These are phyloP conservation scores for Lathronympha strigana DNA, from an alignment of 2,888 invertebrate species.

Conservation along the genomic window DNA sequence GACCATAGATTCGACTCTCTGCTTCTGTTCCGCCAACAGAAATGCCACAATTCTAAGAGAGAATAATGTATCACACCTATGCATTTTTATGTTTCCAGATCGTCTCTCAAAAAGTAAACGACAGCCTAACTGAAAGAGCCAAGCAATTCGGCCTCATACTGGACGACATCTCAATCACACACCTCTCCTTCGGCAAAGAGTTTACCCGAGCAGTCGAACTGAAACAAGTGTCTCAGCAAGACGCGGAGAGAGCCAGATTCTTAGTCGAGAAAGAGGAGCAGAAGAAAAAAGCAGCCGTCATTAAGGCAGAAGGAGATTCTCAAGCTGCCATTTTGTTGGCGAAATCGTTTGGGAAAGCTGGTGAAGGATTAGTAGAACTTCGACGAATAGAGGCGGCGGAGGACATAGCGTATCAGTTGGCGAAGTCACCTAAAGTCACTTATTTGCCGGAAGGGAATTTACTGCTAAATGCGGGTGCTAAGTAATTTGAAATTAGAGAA, in stretches of 20 bases:
- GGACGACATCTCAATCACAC: conserved; percentile 97
- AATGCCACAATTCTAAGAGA: too few species aligned
- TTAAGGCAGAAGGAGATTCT: conserved; percentile 97
- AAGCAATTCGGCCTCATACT: conserved; percentile 94
- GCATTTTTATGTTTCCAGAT: conserved; percentile 54
- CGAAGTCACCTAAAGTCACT: conserved; percentile 93
- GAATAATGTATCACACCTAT: neutral
- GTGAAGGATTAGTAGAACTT: conserved; percentile 96
- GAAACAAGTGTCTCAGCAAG: conserved; percentile 98
- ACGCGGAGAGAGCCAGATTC: conserved; percentile 97
- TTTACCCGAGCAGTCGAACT: conserved; percentile 97
- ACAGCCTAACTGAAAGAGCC: conserved; percentile 94
- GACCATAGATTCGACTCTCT: too few species aligned
- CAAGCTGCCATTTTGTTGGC: conserved; percentile 94
- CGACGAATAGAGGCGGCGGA: conserved; percentile 97
- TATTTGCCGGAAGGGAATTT: conserved; percentile 93
- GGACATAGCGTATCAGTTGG: conserved; percentile 96
- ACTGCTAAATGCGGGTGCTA: conserved; percentile 79
- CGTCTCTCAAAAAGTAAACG: conserved; percentile 90
- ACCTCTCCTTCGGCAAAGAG: conserved; percentile 97
- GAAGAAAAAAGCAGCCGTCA: conserved; percentile 92
- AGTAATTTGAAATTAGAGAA: neutral
- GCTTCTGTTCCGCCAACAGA: too few species aligned
- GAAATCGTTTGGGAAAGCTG: conserved; percentile 93
- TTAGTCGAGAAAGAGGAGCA: conserved; percentile 98